A percentile compares a stretch with the other conserved stretches of the same genome.
phyloP scores from a whole-genome alignment of 2,797 vertebrate genomes.

The Hypotaenidia philippensis region DNA sequence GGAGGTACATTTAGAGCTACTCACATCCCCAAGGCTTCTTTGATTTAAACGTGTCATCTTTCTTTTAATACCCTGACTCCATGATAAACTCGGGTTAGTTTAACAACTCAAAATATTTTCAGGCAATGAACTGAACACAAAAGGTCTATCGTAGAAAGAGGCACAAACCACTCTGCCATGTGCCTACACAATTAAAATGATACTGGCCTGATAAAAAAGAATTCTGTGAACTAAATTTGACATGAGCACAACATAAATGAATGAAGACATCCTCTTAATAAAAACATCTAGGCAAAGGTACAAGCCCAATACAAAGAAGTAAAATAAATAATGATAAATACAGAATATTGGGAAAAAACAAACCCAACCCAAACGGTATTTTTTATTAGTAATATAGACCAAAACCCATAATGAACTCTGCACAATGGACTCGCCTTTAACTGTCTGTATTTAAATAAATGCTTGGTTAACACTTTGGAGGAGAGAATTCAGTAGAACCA shows the following conservation, averaged over 20 bases:
- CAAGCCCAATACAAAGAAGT: background rate
- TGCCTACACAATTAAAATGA: background rate
- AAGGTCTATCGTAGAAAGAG: background rate
- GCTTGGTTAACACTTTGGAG: background rate
- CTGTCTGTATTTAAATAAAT: background rate
- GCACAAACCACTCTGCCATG: background rate
- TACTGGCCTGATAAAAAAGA: background rate
- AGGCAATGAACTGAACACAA: background rate
- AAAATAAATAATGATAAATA: background rate
- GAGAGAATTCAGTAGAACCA: background rate
- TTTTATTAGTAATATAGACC: background rate
- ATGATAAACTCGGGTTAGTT: background rate
- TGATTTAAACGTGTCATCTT: background rate
- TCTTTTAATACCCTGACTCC: background rate
- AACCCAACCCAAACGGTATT: rapidly evolving
- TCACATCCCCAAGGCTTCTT: background rate
- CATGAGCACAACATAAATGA: background rate
- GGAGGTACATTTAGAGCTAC: background rate
- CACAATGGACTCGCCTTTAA: background rate
- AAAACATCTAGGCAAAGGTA: background rate
- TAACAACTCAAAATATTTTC: background rate
- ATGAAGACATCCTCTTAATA: background rate
- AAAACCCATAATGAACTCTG: background rate
- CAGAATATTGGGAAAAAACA: background rate
- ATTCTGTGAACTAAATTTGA: background rate